Percentiles rank a stretch among this genome's conserved stretches.
phyloP scores from a whole-genome alignment of 2,797 vertebrate species.

The Lateolabrax maculatus region DNA sequence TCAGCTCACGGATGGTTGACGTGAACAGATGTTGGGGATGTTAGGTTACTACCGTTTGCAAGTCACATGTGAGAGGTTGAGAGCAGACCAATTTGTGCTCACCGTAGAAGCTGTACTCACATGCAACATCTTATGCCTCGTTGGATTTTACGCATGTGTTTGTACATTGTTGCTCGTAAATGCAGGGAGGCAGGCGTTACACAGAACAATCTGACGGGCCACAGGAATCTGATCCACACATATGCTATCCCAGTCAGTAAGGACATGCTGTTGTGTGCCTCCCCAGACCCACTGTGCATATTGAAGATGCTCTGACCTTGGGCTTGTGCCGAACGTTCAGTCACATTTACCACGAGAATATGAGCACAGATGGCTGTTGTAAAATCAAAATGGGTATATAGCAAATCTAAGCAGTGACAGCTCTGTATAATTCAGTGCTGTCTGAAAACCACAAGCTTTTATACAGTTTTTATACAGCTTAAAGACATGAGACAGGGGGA shows the following conservation, averaged over 20 bases:
- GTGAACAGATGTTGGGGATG: constrained; percentile 73
- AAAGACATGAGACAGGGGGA: background rate
- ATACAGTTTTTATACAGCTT: background rate
- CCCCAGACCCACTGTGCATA: constrained; percentile 22
- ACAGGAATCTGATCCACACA: constrained; percentile 41
- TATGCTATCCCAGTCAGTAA: constrained; percentile 34
- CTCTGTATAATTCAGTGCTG: constrained; percentile 21
- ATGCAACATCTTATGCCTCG: constrained; percentile 66
- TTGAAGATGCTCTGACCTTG: constrained; percentile 57
- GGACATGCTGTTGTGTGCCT: constrained; percentile 31
- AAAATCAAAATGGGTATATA: constrained; percentile 23
- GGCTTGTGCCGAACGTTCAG: constrained; percentile 35
- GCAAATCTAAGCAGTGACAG: constrained; percentile 32
- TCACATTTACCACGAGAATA: constrained; percentile 46
- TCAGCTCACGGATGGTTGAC: constrained; percentile 73
- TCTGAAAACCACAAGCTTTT: constrained; percentile 21
- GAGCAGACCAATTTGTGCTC: constrained; percentile 57
- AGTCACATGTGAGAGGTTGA: constrained; percentile 60
- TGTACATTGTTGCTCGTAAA: constrained; percentile 28
- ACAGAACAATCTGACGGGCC: constrained; percentile 52
- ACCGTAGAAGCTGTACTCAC: constrained; percentile 38
- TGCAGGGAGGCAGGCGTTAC: constrained; percentile 20
- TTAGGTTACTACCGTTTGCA: constrained; percentile 53
- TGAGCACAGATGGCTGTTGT: constrained; percentile 39
- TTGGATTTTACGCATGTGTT: constrained; percentile 54